Evolutionary conservation across 2,797 vertebrate species (phyloP).

Genomic region (Gallirallus australis): DNA sequence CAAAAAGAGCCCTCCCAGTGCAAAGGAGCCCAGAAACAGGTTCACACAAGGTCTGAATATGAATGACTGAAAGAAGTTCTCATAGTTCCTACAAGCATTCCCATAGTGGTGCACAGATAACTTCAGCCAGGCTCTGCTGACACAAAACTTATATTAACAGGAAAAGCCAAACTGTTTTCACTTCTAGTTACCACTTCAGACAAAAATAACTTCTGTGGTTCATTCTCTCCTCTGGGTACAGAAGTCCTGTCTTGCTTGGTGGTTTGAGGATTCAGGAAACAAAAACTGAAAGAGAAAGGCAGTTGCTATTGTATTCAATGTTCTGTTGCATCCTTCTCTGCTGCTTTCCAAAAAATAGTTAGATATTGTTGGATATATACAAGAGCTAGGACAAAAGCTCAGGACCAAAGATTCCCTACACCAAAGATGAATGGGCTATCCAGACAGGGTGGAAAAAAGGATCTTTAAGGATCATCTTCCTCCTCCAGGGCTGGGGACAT

Average conservation of each 20-base stretch:
- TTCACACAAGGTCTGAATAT: background rate
- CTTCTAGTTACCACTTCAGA: background rate
- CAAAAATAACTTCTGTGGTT: background rate
- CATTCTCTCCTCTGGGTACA: background rate
- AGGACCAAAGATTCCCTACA: background rate
- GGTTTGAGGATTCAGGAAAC: background rate
- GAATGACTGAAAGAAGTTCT: background rate
- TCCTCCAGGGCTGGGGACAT: background rate
- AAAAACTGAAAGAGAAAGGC: background rate
- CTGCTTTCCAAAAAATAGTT: background rate
- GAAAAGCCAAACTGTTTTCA: background rate
- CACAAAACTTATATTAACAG: background rate
- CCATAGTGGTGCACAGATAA: background rate
- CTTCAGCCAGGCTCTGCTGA: background rate
- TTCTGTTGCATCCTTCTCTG: background rate
- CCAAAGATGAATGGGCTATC: background rate
- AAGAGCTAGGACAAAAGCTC: background rate
- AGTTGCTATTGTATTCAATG: background rate
- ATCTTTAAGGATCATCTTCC: background rate
- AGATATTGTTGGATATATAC: background rate
- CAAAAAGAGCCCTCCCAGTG: background rate
- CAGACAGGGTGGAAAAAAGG: background rate
- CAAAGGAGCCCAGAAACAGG: background rate
- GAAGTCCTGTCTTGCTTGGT: background rate
- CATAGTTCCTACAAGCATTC: background rate